Evolutionary conservation across 2,888 invertebrate genomes (phyloP).

Genomic region (Athrips mouffetella): DNA sequence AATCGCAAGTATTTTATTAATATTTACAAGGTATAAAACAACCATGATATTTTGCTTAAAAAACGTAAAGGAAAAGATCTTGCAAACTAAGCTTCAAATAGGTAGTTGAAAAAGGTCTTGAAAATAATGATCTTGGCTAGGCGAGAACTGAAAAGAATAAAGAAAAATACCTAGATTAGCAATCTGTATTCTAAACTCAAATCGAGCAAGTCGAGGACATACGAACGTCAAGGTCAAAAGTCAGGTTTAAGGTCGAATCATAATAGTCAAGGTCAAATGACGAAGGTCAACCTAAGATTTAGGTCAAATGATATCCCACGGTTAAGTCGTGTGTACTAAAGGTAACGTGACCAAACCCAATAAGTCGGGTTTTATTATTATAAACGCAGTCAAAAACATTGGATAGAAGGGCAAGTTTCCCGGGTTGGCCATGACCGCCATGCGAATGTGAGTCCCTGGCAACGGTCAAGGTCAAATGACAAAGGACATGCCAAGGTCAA

Average conservation of each 20-base stretch:
- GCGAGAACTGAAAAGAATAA: neutral
- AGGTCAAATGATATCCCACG: neutral
- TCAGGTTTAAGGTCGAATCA: neutral
- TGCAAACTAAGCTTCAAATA: too few relatives aligned
- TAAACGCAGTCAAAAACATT: too few relatives aligned
- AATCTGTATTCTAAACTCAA: neutral
- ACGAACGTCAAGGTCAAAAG: neutral
- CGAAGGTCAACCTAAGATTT: neutral
- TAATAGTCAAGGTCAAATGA: neutral
- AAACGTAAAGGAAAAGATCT: too few relatives aligned
- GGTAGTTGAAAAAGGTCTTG: too few relatives aligned
- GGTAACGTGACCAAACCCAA: too few relatives aligned
- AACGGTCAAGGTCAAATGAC: neutral
- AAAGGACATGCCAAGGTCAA: neutral
- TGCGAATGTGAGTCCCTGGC: neutral
- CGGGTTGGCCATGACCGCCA: slow-evolving; percentile 7
- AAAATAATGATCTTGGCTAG: too few relatives aligned
- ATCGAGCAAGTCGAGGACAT: neutral
- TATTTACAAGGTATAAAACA: neutral
- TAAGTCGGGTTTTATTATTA: too few relatives aligned
- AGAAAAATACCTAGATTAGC: neutral
- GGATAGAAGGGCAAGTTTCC: too few relatives aligned
- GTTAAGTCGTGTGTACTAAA: too few relatives aligned
- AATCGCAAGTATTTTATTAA: slow-evolving; percentile 23
- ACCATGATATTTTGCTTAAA: too few relatives aligned